phyloP scores from a whole-genome alignment of 2,113 vertebrate genomes.

The Sylvietta virens region DNA sequence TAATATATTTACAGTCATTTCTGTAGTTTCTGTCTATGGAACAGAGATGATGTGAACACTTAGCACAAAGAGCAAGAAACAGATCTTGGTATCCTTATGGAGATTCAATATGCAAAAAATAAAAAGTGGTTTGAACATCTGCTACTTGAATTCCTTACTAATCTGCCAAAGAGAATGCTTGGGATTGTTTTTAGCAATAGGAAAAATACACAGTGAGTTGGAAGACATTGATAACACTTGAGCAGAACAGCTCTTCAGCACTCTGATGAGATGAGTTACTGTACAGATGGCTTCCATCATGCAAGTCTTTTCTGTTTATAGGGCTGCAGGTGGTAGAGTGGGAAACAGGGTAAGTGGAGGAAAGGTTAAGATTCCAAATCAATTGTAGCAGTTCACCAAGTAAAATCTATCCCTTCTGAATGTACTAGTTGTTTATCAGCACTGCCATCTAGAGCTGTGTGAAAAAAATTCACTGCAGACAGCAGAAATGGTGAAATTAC shows the following conservation, averaged over 20 bases:
- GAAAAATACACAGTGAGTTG: slow-evolving; percentile 60
- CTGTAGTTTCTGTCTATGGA: not conserved
- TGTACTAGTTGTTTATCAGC: slow-evolving; percentile 49
- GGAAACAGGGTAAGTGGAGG: slow-evolving; percentile 51
- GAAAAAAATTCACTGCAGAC: slow-evolving; percentile 19
- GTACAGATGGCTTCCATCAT: slow-evolving; percentile 70
- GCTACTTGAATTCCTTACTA: slow-evolving; percentile 63
- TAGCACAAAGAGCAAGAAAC: slow-evolving; percentile 28
- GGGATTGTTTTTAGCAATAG: slow-evolving; percentile 67
- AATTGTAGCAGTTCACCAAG: slow-evolving; percentile 16
- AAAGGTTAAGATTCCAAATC: slow-evolving; percentile 62
- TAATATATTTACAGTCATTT: slow-evolving; percentile 1
- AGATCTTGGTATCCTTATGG: slow-evolving; percentile 28
- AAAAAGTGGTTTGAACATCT: slow-evolving; percentile 65
- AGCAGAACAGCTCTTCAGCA: slow-evolving; percentile 50
- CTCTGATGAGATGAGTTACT: slow-evolving; percentile 70
- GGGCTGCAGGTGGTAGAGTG: slow-evolving; percentile 64
- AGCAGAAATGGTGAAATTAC: not conserved
- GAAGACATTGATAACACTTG: slow-evolving; percentile 65
- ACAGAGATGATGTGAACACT: slow-evolving; percentile 18
- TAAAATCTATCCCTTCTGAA: slow-evolving; percentile 42
- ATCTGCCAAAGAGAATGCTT: slow-evolving; percentile 61
- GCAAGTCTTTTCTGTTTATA: slow-evolving; percentile 61
- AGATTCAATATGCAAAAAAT: slow-evolving; percentile 48
- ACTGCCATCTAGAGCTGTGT: slow-evolving; percentile 60